Evolutionary conservation across 2,797 vertebrate genomes (phyloP).

Genomic region (Graptemys geographica): DNA sequence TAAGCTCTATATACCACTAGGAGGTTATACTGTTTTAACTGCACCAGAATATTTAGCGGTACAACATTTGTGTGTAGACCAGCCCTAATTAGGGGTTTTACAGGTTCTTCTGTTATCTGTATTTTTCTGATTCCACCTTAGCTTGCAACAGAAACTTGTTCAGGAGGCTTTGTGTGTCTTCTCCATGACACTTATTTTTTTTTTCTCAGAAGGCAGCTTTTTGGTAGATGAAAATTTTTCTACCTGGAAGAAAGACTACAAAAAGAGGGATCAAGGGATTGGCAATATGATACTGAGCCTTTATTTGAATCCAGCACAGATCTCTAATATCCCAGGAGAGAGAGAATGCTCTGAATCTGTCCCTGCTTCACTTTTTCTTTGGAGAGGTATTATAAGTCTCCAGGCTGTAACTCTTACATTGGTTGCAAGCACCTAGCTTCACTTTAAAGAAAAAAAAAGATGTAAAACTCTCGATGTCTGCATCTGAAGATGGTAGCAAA

Average conservation of each 20-base stretch:
- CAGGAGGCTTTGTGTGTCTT: not conserved
- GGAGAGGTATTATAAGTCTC: not conserved
- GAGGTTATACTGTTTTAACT: not conserved
- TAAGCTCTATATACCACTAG: not conserved
- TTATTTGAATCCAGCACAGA: not conserved
- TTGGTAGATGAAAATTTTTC: not conserved
- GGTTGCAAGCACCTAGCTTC: not conserved
- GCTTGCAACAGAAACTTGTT: not conserved
- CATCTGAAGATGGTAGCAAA: not conserved
- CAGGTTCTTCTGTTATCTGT: not conserved
- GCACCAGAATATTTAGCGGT: not conserved
- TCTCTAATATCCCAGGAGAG: accelerated
- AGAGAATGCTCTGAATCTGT: accelerated
- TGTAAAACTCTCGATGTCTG: not conserved
- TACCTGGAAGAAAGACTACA: accelerated
- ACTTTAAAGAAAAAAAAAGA: not conserved
- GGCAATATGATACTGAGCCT: not conserved
- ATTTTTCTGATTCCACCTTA: not conserved
- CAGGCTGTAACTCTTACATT: not conserved
- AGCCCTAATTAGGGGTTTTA: not conserved
- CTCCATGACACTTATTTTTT: accelerated
- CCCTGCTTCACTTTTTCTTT: not conserved
- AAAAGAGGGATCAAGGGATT: accelerated
- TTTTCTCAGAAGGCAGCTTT: not conserved
- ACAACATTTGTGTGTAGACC: not conserved